Conservation (phyloP, 2,113 vertebrate genomes). For the Pheucticus melanocephalus region DNA sequence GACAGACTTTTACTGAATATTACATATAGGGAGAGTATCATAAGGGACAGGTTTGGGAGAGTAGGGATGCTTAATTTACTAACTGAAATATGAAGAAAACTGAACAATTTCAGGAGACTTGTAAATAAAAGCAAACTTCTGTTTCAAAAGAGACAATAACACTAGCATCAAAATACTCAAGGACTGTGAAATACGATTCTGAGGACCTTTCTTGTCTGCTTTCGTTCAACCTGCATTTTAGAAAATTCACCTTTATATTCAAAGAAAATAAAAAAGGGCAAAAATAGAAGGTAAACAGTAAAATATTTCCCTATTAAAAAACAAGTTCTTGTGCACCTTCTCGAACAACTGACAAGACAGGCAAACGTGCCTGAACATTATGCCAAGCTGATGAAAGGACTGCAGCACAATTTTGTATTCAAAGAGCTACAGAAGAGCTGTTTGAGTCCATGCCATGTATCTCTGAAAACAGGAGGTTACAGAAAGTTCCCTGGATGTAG, state of each 20-base stretch:
- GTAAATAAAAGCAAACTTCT: neutral
- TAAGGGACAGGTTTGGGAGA: neutral
- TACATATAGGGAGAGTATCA: neutral
- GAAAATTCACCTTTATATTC: neutral
- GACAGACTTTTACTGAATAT: neutral
- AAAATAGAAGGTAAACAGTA: neutral
- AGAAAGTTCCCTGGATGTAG: neutral
- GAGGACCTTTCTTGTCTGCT: neutral
- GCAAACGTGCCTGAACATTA: neutral
- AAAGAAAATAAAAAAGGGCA: neutral
- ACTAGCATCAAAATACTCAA: neutral
- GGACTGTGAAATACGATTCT: neutral
- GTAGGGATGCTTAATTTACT: neutral
- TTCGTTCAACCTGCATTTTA: neutral
- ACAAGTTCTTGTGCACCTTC: neutral
- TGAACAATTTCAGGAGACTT: neutral
- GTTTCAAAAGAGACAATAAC: neutral
- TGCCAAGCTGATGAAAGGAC: neutral
- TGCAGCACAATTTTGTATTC: neutral
- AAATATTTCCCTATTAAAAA: neutral
- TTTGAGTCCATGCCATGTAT: neutral
- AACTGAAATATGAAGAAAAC: neutral
- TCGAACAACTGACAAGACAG: neutral
- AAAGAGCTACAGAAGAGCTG: neutral
- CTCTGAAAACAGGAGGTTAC: neutral